Evolutionary conservation across 1,140 invertebrate genomes (phyloP).

Genomic region (Lordiphosa mommai): DNA sequence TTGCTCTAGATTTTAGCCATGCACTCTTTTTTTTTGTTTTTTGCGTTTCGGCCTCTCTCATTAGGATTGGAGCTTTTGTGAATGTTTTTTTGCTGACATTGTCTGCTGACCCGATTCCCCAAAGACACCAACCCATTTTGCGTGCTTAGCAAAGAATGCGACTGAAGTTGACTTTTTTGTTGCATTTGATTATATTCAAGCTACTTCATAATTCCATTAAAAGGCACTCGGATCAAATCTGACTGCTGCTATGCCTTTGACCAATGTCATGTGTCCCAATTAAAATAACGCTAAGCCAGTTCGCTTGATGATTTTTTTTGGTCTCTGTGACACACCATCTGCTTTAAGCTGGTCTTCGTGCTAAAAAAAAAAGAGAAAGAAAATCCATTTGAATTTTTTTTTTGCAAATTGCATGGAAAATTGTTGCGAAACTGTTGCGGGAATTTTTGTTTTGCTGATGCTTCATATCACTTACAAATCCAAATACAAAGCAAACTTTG

Average conservation of each 20-base stretch:
- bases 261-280: constrained; percentile 37
- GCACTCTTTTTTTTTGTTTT: background rate
- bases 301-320: constrained; percentile 24
- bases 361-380: constrained; percentile 3
- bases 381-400: background rate
- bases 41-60: background rate
- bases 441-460: too few species aligned
- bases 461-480: too few species aligned
- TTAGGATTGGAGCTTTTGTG: constrained; percentile 1
- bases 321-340: background rate
- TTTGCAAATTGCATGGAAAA: too few species aligned
- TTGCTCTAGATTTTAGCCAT: constrained; percentile 16
- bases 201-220: constrained; percentile 43
- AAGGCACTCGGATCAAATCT: background rate
- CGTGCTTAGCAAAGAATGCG: constrained; percentile 23
- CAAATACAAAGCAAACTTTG: too few species aligned
- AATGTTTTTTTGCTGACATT: constrained; percentile 39
- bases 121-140: constrained; percentile 35
- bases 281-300: constrained; percentile 35
- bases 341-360: background rate
- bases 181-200: constrained; percentile 17
- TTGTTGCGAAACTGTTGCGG: too few species aligned
- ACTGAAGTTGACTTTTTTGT: constrained; percentile 5
- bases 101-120: constrained; percentile 72
- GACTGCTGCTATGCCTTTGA: constrained; percentile 8